A percentile compares a stretch with the other conserved stretches of the same genome.
Evolutionary conservation across 2,113 vertebrate genomes (phyloP).

Genomic region (Hyla sarda): DNA sequence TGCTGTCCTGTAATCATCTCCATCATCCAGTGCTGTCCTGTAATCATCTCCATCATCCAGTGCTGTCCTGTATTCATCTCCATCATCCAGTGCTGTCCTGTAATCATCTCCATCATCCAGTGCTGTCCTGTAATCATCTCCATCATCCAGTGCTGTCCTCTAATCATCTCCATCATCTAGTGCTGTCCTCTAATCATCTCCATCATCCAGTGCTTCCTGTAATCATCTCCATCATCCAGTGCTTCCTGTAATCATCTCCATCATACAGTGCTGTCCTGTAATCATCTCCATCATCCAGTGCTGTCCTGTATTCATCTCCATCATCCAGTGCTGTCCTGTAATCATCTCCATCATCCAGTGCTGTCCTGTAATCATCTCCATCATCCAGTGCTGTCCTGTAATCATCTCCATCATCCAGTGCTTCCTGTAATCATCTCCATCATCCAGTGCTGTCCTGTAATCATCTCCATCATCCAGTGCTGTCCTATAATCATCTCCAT

Average conservation of each 20-base stretch:
- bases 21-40: not conserved
- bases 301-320: too few species aligned
- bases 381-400: too few species aligned
- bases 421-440: not conserved
- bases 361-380: too few species aligned
- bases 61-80: too few species aligned
- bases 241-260: too few species aligned
- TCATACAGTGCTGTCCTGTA: too few species aligned
- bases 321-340: not conserved
- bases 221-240: too few species aligned
- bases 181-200: not conserved
- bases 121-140: not conserved
- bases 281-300: too few species aligned
- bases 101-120: too few species aligned
- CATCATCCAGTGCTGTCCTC: not conserved
- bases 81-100: too few species aligned
- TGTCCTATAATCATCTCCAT: not conserved
- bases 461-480: not conserved
- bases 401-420: not conserved
- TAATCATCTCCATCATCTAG: not conserved
- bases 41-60: too few species aligned
- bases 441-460: not conserved
- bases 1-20: not conserved
- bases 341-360: not conserved
- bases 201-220: too few species aligned